Base-by-base conservation (phyloP, 1,140 invertebrate species). In the Solenopsis invicta region DNA sequence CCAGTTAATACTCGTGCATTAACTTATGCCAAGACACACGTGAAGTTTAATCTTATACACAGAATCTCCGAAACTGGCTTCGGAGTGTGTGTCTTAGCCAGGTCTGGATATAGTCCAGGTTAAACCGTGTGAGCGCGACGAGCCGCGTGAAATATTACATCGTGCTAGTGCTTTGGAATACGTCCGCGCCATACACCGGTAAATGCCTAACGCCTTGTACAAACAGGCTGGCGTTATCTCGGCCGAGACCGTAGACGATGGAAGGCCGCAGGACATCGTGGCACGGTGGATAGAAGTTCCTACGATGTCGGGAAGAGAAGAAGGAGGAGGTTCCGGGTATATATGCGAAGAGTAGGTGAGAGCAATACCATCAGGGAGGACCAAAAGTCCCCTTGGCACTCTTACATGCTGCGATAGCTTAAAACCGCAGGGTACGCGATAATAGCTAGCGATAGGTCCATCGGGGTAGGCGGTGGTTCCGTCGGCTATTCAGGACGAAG, bases 361-460 rank as follows among this genome's bases (percentile, higher is more conserved):
- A 41, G 87, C 13, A 87, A 85, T 81, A 77, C 41, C 56, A 52
- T 61, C 29, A 50, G 69, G 41, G 37, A 81, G 61, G 84, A 54
- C 82, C 41, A 76, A 88, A 90, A 91, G 75, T 84, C 74, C 85
- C 82, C 69, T 59, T 62, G 77, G 59, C 45, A 87, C 66, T 87
- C 69, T 86, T 90, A 85, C 72, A 61, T 85, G 52, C 45, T 56
- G 86, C 88, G 90, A 93, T 91, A 91, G 89, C 88, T 93, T 90
- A 92, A 94, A 94, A 94, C 92, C 94, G 92, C 93, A 89, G 91
- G 92, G 87, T 92, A 88, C 85, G 93, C 92, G 93, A 94, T 94
- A 94, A 94, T 93, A 88, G 89, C 76, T 67, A 90, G 81, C 91
- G 94, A 94, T 94, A 94, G 90, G 90, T 91, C 87, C 84, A 72